Percentiles rank a stretch among this genome's conserved stretches.
Conservation (phyloP, 1,140 invertebrate genomes). For the Trichonephila clavipes region DNA sequence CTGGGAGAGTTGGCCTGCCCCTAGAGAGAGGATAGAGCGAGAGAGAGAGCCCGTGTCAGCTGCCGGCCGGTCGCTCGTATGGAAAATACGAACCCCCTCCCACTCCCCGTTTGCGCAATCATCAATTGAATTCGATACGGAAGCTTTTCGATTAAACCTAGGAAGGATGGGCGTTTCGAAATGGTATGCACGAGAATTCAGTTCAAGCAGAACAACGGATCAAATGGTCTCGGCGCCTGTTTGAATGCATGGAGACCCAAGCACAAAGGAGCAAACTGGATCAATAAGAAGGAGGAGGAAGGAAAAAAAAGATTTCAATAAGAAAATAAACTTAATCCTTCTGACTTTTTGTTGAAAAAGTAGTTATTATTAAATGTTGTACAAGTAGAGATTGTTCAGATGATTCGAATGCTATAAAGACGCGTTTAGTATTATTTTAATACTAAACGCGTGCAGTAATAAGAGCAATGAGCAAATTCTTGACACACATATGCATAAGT, state of each 20-base stretch:
- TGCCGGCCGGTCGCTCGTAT: slow-evolving; percentile 9
- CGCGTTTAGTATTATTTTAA: too few species aligned
- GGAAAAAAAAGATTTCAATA: neutral
- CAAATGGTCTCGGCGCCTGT: neutral
- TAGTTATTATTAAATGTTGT: too few species aligned
- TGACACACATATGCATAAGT: too few species aligned
- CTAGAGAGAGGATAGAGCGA: too few species aligned
- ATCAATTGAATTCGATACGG: slow-evolving; percentile 62
- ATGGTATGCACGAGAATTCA: slow-evolving; percentile 31
- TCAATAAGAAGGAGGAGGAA: neutral
- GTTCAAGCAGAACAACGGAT: slow-evolving; percentile 26
- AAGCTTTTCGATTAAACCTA: slow-evolving; percentile 34
- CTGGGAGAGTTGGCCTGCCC: neutral
- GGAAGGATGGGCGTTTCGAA: neutral
- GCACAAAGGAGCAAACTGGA: slow-evolving; percentile 6
- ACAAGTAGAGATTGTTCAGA: too few species aligned
- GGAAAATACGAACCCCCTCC: neutral
- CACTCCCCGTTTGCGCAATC: neutral
- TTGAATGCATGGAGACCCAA: neutral
- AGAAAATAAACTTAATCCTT: neutral
- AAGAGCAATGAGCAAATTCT: too few species aligned
- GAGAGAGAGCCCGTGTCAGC: slow-evolving; percentile 15
- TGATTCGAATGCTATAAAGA: too few species aligned
- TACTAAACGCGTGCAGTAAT: too few species aligned
- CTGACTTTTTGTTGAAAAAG: neutral